Evolutionary conservation across 2,797 vertebrate species (phyloP).

Genomic region (Coranthus polyacanthus): DNA sequence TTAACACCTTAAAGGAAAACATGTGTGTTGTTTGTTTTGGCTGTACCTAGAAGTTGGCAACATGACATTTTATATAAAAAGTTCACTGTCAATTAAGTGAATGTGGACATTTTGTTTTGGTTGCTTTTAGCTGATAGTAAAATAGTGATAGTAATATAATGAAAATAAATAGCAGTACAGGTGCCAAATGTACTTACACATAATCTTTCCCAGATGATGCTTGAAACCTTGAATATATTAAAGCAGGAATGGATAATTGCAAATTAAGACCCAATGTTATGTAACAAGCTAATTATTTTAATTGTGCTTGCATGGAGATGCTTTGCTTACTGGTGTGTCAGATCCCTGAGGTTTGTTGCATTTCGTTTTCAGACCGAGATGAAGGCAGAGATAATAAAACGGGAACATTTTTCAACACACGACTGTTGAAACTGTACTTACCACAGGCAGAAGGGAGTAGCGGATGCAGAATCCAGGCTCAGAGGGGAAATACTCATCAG

Average conservation of each 20-base stretch:
- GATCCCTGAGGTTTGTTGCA: slow-evolving; percentile 10
- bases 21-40: background rate
- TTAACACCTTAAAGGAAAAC: too few relatives aligned
- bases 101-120: too few relatives aligned
- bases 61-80: too few relatives aligned
- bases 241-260: slow-evolving; percentile 41
- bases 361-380: background rate
- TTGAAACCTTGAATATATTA: slow-evolving; percentile 20
- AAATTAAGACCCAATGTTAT: slow-evolving; percentile 46
- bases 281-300: slow-evolving; percentile 33
- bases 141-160: too few relatives aligned
- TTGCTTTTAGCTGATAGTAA: too few relatives aligned
- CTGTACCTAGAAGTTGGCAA: too few relatives aligned
- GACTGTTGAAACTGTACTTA: slow-evolving; percentile 72
- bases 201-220: slow-evolving; percentile 33
- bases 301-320: slow-evolving; percentile 30
- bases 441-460: slow-evolving; percentile 90
- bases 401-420: background rate
- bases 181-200: slow-evolving; percentile 36
- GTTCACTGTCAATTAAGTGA: too few relatives aligned
- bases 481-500: slow-evolving; percentile 97
- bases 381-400: background rate
- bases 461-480: slow-evolving; percentile 96
- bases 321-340: slow-evolving; percentile 26
- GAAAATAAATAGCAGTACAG: slow-evolving; percentile 27